phyloP scores from a whole-genome alignment of 2,888 invertebrate species.

The Harpalus rubripes region DNA sequence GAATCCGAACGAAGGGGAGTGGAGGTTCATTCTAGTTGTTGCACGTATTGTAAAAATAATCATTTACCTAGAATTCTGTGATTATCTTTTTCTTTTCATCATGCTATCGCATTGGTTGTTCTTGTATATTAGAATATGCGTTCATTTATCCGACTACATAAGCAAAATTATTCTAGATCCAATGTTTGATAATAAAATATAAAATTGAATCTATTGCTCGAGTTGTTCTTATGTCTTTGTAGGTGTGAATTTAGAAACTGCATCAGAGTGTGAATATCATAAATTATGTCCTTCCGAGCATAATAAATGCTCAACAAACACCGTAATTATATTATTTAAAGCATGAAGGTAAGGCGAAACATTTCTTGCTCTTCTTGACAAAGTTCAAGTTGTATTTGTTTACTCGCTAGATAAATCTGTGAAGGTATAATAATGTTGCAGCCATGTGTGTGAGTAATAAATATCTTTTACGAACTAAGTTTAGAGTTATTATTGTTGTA shows the following conservation, averaged over 20 bases:
- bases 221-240: background rate
- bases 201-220: too few relatives aligned
- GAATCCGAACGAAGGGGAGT: too few relatives aligned
- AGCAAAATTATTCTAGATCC: too few relatives aligned
- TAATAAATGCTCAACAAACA: conserved; percentile 8
- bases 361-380: conserved; percentile 11
- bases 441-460: conserved; percentile 42
- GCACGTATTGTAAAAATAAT: too few relatives aligned
- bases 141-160: too few relatives aligned
- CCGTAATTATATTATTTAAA: conserved; percentile 36
- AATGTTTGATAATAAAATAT: too few relatives aligned
- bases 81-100: too few relatives aligned
- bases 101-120: too few relatives aligned
- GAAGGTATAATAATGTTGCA: conserved; percentile 15
- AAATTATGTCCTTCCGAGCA: background rate
- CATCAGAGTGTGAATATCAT: background rate
- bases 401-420: conserved; percentile 5
- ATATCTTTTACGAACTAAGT: conserved; percentile 42
- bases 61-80: too few relatives aligned
- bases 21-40: too few relatives aligned
- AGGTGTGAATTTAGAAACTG: background rate
- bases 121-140: too few relatives aligned
- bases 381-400: conserved; percentile 12
- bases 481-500: conserved; percentile 48
- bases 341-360: conserved; percentile 3